These are phyloP conservation scores for Cremastobaeus sp. DNA, from an alignment of 2,888 invertebrate genomes.

Conservation along the genomic window DNA sequence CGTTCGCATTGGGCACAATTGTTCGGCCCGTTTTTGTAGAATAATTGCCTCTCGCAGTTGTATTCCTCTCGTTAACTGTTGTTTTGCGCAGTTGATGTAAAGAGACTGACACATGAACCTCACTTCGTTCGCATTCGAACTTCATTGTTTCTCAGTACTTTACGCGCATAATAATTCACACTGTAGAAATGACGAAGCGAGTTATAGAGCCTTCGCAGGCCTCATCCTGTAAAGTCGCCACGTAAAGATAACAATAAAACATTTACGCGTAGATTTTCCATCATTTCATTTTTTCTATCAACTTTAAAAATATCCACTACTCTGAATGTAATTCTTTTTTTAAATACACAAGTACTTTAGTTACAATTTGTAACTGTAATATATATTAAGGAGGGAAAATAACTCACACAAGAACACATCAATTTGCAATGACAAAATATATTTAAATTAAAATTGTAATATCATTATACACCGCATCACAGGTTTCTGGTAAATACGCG, in stretches of 20 bases:
- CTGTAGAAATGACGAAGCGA: constrained; percentile 55
- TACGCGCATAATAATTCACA: constrained; percentile 60
- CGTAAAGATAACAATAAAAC: constrained; percentile 67
- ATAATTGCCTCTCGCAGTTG: constrained; percentile 50
- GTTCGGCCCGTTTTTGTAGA: constrained; percentile 35
- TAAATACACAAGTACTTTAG: no score
- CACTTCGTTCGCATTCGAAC: constrained; percentile 61
- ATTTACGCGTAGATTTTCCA: constrained; percentile 62
- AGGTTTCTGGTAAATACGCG: constrained; percentile 16
- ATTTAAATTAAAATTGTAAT: constrained; percentile 33
- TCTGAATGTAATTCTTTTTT: no score
- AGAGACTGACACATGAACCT: constrained; percentile 71
- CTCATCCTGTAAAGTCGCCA: constrained; percentile 58
- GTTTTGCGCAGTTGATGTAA: constrained; percentile 69
- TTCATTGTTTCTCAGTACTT: constrained; percentile 63
- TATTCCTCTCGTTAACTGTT: constrained; percentile 67
- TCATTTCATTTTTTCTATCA: not conserved
- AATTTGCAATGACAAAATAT: constrained; percentile 32
- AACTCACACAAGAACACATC: no score
- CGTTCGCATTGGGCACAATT: constrained; percentile 40
- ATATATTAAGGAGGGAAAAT: no score
- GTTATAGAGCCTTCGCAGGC: constrained; percentile 22
- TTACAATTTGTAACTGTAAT: no score
- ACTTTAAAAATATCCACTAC: no score
- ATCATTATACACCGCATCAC: constrained; percentile 24